Percentiles rank a stretch among this genome's conserved stretches.
phyloP scores from a whole-genome alignment of 92 coral and sea anemone species.

The Parazoanthus atlanticus region DNA sequence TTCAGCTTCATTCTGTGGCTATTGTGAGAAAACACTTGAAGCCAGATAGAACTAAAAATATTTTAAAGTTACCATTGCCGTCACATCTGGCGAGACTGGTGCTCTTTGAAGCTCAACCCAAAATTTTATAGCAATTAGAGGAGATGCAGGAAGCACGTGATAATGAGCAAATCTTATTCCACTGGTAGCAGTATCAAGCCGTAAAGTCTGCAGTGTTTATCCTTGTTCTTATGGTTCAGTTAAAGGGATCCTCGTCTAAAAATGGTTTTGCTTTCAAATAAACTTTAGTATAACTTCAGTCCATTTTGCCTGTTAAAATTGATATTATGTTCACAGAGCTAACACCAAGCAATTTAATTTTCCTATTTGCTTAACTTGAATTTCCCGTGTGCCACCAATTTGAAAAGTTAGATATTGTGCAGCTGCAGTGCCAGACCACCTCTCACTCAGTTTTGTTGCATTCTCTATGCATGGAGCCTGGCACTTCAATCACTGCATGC shows the following conservation, averaged over 20 bases:
- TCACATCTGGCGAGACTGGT: conserved; percentile 75
- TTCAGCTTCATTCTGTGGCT: conserved; percentile 87
- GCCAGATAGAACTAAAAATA: conserved; percentile 89
- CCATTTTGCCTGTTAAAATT: background rate
- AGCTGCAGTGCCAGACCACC: no score
- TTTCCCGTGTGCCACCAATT: no score
- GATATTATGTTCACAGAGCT: background rate
- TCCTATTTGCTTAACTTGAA: no score
- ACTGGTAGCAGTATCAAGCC: conserved; percentile 8
- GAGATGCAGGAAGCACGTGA: conserved; percentile 23
- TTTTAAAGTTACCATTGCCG: conserved; percentile 80
- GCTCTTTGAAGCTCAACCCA: conserved; percentile 80
- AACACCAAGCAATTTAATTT: no score
- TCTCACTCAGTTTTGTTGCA: no score
- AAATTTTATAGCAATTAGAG: conserved; percentile 79
- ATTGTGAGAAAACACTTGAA: conserved; percentile 79
- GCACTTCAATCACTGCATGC: no score
- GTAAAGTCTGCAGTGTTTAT: background rate
- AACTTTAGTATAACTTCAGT: background rate
- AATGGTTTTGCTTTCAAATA: background rate
- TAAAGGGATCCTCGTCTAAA: background rate
- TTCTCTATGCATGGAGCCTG: no score
- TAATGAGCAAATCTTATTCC: conserved; percentile 22
- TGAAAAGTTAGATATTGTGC: no score
- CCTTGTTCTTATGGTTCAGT: background rate